Percentiles rank a stretch among this genome's conserved stretches.
These are phyloP conservation scores for Drosophila nigricruria DNA, from an alignment of 2,888 invertebrate species.

Conservation along the genomic window DNA sequence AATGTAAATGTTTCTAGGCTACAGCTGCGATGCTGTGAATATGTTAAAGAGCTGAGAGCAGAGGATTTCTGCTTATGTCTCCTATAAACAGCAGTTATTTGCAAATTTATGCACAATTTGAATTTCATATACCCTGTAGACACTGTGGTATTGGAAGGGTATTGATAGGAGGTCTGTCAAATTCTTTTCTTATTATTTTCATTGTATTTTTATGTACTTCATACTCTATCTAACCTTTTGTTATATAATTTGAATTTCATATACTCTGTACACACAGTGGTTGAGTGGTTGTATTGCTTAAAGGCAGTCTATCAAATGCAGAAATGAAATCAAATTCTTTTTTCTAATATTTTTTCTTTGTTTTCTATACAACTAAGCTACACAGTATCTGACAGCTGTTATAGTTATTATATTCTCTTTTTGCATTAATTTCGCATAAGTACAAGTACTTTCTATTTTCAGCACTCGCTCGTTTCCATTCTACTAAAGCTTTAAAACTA, in stretches of 20 bases:
- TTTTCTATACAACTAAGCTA: too few relatives aligned
- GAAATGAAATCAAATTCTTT: neutral
- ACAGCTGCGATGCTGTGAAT: neutral
- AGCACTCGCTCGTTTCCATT: conserved; percentile 7
- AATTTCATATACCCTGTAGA: conserved; percentile 17
- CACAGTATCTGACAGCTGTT: neutral
- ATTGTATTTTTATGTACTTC: neutral
- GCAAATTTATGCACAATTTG: conserved; percentile 50
- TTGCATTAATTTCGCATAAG: conserved; percentile 19
- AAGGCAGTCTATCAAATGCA: neutral
- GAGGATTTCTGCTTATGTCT: conserved; percentile 23
- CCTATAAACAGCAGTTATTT: conserved; percentile 49
- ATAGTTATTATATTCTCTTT: neutral
- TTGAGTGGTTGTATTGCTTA: too few relatives aligned
- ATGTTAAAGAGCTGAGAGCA: conserved; percentile 8
- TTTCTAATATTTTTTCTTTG: too few relatives aligned
- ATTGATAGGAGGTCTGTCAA: too few relatives aligned
- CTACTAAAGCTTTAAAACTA: too few relatives aligned
- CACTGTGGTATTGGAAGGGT: neutral
- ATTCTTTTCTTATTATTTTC: neutral
- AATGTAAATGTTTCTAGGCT: conserved; percentile 24
- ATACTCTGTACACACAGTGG: neutral
- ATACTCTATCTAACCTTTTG: neutral
- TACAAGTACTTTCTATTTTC: conserved; percentile 18
- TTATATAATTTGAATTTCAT: neutral